A percentile compares a stretch with the other conserved stretches of the same genome.
Evolutionary conservation across 1,140 invertebrate species (phyloP).

Genomic region (Conopomorpha cramerella): DNA sequence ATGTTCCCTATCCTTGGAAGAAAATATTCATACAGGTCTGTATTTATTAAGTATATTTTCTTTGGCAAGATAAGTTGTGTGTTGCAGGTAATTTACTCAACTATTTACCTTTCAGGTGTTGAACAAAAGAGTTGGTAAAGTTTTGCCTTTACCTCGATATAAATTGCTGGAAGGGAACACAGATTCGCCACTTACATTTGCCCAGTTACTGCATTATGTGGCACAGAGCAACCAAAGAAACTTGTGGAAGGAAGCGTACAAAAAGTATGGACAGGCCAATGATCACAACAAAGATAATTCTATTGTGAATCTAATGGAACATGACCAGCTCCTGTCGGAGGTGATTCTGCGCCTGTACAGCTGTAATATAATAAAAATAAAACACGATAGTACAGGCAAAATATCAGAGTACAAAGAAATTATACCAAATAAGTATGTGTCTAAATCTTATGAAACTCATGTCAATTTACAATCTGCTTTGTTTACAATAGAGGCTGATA

Average conservation of each 20-base stretch:
- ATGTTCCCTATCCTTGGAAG: conserved; percentile 61
- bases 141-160: conserved; percentile 71
- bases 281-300: conserved; percentile 39
- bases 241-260: conserved; percentile 82
- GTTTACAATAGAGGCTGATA: conserved; percentile 72
- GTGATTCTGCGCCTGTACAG: conserved; percentile 73
- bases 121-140: conserved; percentile 68
- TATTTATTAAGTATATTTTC: no score
- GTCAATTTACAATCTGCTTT: conserved; percentile 73
- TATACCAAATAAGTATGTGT: conserved; percentile 48
- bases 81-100: neutral
- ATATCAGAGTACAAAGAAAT: conserved; percentile 48
- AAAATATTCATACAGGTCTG: conserved; percentile 65
- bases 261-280: conserved; percentile 71
- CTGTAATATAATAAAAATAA: conserved; percentile 71
- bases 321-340: conserved; percentile 72
- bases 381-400: conserved; percentile 38
- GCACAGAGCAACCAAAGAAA: conserved; percentile 80
- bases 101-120: conserved; percentile 59
- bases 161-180: conserved; percentile 59
- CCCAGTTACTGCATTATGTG: conserved; percentile 79
- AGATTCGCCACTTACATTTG: conserved; percentile 70
- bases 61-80: no score
- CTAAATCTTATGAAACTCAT: conserved; percentile 65
- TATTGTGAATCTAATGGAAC: conserved; percentile 52